Base-by-base conservation (phyloP, 1,140 invertebrate genomes). In the Tenebrio molitor region DNA sequence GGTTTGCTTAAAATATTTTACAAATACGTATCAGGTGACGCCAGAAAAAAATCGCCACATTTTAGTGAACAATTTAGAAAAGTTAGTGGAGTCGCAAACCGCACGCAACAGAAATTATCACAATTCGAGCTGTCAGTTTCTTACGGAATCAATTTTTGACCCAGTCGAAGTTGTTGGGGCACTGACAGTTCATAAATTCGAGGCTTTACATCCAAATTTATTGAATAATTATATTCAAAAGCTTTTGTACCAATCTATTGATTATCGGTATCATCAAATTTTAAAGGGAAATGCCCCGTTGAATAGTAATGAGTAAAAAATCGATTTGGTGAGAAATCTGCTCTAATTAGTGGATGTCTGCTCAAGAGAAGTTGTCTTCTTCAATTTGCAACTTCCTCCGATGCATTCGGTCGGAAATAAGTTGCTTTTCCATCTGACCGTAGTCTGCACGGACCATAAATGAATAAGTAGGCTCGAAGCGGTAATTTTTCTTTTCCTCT, bases 391-490 rank as follows among this genome's bases (percentile, higher is more conserved):
- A 39, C 36, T 7, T 39, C 36, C 4, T 53, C 46, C 46, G 19
- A 23, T 8, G 7, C 17, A 23, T 29, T 58, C n/a, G 5, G 12
- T 12, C 36, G 36, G 36, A 12, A 39, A 7, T 33, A 39, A 39
- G 36, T 12, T 12, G 36, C 5, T 5, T 39, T 7, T 39, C 50
- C 50, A 58, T 58, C 50, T 25, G 50, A 33, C 21, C 50, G 10
- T 29, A 29, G 50, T 14, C 23, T 58, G 23, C 50, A 29, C 50
- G 19, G n/a, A 25, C 50, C 23, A 58, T 58, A 58, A 58, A 58
- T 58, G 50, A 58, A 58, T 58, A 58, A 58, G 50, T 58, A 25
- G 50, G 50, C 50, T 58, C 50, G 50, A 58, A 58, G 50, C 50
- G 50, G 50, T 58, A 58, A 58, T 58, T 29, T 58, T 58, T 58